A percentile compares a stretch with the other conserved stretches of the same genome.
phyloP scores from a whole-genome alignment of 2,797 vertebrate species.

The Lates japonicus region DNA sequence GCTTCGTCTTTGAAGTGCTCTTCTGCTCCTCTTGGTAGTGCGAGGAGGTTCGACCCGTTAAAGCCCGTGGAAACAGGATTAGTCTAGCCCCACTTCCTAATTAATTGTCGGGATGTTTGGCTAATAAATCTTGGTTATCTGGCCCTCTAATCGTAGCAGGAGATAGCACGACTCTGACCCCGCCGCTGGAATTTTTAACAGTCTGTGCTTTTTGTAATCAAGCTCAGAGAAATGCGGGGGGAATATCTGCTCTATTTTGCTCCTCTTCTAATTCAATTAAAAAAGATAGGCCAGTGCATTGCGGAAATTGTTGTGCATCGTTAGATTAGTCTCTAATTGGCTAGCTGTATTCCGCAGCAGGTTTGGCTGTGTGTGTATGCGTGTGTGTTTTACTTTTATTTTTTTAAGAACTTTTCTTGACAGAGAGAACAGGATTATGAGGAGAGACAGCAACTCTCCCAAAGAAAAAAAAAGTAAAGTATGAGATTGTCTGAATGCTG shows the following conservation, averaged over 20 bases:
- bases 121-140: slow-evolving; percentile 86
- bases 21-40: slow-evolving; percentile 47
- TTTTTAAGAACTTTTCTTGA: slow-evolving; percentile 41
- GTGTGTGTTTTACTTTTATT: not conserved
- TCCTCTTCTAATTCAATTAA: slow-evolving; percentile 81
- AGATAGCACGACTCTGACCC: slow-evolving; percentile 76
- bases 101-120: slow-evolving; percentile 83
- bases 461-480: slow-evolving; percentile 5
- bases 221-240: slow-evolving; percentile 64
- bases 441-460: slow-evolving; percentile 1
- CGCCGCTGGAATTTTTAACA: slow-evolving; percentile 75
- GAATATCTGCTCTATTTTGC: slow-evolving; percentile 76
- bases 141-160: slow-evolving; percentile 74
- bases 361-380: slow-evolving; percentile 26
- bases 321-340: slow-evolving; percentile 77
- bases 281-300: slow-evolving; percentile 67
- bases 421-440: slow-evolving; percentile 18
- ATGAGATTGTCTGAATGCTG: slow-evolving; percentile 24
- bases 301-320: slow-evolving; percentile 67
- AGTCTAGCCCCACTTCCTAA: slow-evolving; percentile 78
- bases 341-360: slow-evolving; percentile 45
- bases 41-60: slow-evolving; percentile 70
- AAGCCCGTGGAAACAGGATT: slow-evolving; percentile 84
- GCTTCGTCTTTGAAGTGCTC: slow-evolving; percentile 74
- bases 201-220: slow-evolving; percentile 71